These are phyloP conservation scores for Gymnosoma rotundatum DNA, from an alignment of 2,888 invertebrate species.

Conservation along the genomic window DNA sequence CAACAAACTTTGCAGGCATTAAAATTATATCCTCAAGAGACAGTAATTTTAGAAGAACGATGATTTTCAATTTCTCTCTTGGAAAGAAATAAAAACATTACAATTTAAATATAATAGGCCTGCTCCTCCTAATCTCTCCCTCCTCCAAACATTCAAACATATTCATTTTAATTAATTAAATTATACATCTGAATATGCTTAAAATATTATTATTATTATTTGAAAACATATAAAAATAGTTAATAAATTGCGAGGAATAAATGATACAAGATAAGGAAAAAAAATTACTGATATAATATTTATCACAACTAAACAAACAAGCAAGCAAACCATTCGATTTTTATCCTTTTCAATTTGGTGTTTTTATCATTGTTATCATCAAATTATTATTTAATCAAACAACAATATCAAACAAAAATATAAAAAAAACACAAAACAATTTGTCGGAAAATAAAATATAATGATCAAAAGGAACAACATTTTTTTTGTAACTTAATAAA, in stretches of 20 bases:
- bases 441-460: constrained; percentile 2
- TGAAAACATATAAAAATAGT: constrained; percentile 16
- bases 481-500: constrained; percentile 52
- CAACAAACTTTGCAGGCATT: constrained; percentile 90
- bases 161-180: constrained; percentile 56
- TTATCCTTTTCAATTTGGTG: constrained; percentile 33
- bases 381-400: constrained; percentile 17
- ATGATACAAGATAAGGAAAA: constrained; percentile 11
- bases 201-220: constrained; percentile 39
- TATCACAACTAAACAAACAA: constrained; percentile 3
- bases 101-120: constrained; percentile 42
- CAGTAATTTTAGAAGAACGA: constrained; percentile 96
- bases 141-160: constrained; percentile 35
- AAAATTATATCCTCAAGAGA: constrained; percentile 96
- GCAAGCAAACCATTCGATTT: not conserved
- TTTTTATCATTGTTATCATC: constrained; percentile 32
- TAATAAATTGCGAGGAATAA: constrained; percentile 17
- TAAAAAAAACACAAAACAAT: constrained; percentile 36
- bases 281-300: not conserved
- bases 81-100: constrained; percentile 34
- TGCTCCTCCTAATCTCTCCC: constrained; percentile 49
- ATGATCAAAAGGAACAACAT: constrained; percentile 31
- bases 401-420: constrained; percentile 3
- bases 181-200: constrained; percentile 39
- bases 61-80: constrained; percentile 83